phyloP scores from a whole-genome alignment of 2,113 vertebrate species.

The Scytalopus superciliaris region DNA sequence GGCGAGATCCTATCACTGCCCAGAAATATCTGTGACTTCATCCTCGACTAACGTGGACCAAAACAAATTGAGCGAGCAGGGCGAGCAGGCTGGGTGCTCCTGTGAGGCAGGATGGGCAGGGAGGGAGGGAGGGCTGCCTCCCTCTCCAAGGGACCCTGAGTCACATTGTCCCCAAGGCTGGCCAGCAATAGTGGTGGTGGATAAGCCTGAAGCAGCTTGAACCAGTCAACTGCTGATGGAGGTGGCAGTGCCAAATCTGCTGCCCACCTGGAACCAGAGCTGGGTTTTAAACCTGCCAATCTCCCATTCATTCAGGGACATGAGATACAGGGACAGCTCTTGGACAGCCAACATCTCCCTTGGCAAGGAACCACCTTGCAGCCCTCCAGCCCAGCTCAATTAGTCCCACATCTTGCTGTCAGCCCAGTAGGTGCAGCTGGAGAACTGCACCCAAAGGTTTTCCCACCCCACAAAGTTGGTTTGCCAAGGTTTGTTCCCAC shows the following conservation, averaged over 20 bases:
- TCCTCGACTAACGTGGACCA: not conserved
- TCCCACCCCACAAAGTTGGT: accelerated
- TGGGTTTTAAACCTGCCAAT: not conserved
- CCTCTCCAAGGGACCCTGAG: accelerated
- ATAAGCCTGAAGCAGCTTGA: accelerated
- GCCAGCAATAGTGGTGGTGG: accelerated
- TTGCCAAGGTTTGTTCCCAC: not conserved
- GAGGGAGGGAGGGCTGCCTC: not conserved
- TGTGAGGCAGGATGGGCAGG: not conserved
- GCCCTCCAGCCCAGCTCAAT: not conserved
- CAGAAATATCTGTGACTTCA: not conserved
- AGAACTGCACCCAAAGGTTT: accelerated
- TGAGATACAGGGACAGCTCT: not conserved
- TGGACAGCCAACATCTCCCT: not conserved
- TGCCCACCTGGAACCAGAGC: not conserved
- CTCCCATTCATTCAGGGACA: not conserved
- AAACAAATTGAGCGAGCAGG: not conserved
- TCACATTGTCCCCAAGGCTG: not conserved
- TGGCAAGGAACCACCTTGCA: not conserved
- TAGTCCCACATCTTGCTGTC: not conserved
- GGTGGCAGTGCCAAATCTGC: not conserved
- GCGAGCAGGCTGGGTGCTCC: not conserved
- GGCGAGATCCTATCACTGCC: not conserved
- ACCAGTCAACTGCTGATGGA: accelerated
- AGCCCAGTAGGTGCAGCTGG: not conserved